These are phyloP conservation scores for Cryptus viduatorius DNA, from an alignment of 2,888 invertebrate species.

Conservation along the genomic window DNA sequence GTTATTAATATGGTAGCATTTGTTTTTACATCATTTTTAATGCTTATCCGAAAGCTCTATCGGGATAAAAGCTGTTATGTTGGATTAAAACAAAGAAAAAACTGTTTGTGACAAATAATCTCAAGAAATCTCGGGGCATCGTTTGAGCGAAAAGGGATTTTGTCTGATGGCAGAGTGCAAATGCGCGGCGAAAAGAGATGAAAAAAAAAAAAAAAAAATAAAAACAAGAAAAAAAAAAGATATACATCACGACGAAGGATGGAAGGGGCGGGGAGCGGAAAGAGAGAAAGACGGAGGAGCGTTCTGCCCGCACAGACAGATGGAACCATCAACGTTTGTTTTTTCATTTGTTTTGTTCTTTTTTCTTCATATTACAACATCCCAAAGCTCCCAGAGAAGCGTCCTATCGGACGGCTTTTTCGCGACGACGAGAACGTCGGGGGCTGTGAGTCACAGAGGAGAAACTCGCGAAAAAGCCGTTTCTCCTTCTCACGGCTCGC, in stretches of 20 bases:
- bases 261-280: neutral
- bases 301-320: constrained; percentile 28
- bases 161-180: constrained; percentile 13
- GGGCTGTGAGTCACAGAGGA: constrained; percentile 17
- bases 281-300: neutral
- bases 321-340: constrained; percentile 29
- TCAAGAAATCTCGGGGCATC: constrained; percentile 28
- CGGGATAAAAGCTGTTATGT: too few relatives aligned
- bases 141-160: constrained; percentile 31
- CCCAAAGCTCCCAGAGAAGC: constrained; percentile 29
- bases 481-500: constrained; percentile 17
- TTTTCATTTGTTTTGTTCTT: constrained; percentile 17
- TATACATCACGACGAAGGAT: constrained; percentile 4
- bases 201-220: constrained; percentile 22
- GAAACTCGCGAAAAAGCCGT: constrained; percentile 29
- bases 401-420: constrained; percentile 25
- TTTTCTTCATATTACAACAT: constrained; percentile 3
- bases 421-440: neutral
- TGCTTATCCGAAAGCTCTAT: neutral
- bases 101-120: neutral
- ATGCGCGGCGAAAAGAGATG: neutral
- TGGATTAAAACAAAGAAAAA: constrained; percentile 2
- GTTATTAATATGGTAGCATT: neutral
- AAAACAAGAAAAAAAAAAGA: neutral
- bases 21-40: neutral